A percentile compares a stretch with the other conserved stretches of the same genome.
Evolutionary conservation across 2,888 invertebrate species (phyloP).

Genomic region (Isoperla grammatica): DNA sequence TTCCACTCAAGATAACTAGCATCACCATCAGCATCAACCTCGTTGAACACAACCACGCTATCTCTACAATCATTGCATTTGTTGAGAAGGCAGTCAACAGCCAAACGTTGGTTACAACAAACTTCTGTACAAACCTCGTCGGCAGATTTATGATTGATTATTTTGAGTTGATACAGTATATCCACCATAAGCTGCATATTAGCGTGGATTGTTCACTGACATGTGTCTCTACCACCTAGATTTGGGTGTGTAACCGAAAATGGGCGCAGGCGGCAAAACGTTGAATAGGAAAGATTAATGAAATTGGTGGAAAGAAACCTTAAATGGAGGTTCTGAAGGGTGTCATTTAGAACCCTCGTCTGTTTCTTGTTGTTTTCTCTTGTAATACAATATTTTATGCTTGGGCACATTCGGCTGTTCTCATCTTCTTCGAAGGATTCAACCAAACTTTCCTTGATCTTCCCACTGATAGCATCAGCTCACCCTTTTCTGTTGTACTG

Average conservation of each 20-base stretch:
- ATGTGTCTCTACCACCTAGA: too few species aligned
- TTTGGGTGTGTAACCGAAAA: constrained; percentile 36
- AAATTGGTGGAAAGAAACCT: constrained; percentile 29
- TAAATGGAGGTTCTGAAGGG: constrained; percentile 34
- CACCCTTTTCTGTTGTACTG: too few species aligned
- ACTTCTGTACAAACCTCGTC: constrained; percentile 8
- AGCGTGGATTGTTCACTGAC: too few species aligned
- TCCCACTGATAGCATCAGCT: too few species aligned
- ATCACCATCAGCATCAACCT: constrained; percentile 14
- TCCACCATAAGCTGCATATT: constrained; percentile 22
- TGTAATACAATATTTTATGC: constrained; percentile 35
- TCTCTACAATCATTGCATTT: constrained; percentile 18
- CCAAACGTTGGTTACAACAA: constrained; percentile 19
- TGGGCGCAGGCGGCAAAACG: constrained; percentile 33
- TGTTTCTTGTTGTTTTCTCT: constrained; percentile 33
- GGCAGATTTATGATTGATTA: constrained; percentile 13
- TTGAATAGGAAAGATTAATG: constrained; percentile 24
- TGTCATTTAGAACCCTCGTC: constrained; percentile 34
- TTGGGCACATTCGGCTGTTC: constrained; percentile 34
- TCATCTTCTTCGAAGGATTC: constrained; percentile 36
- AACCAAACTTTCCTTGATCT: too few species aligned
- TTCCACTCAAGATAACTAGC: too few species aligned
- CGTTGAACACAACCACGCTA: constrained; percentile 2
- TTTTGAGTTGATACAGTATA: constrained; percentile 13
- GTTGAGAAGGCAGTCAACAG: constrained; percentile 18